phyloP scores from a whole-genome alignment of 2,888 invertebrate species.

The Andrena camellia region DNA sequence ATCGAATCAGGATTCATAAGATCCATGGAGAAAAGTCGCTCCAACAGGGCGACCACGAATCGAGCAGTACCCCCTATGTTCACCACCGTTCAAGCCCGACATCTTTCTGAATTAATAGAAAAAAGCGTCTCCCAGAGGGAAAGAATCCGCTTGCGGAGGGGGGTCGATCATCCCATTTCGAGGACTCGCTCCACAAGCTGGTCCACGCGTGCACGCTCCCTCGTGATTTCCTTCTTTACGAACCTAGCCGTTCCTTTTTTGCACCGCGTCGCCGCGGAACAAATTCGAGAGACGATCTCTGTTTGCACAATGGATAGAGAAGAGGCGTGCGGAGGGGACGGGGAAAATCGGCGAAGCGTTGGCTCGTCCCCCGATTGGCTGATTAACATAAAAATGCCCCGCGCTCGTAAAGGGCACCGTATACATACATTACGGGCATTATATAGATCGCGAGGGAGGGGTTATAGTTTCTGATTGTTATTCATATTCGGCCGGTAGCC shows the following conservation, averaged over 20 bases:
- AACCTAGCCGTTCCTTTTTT: constrained; percentile 64
- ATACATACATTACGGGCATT: constrained; percentile 68
- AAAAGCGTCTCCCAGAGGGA: constrained; percentile 20
- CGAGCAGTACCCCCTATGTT: not conserved
- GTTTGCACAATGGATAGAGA: constrained; percentile 59
- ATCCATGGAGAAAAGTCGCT: not conserved
- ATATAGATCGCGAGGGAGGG: constrained; percentile 68
- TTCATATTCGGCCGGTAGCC: constrained; percentile 75
- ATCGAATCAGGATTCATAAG: constrained; percentile 24
- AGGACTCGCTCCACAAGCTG: constrained; percentile 59
- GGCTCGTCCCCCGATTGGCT: constrained; percentile 65
- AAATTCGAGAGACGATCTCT: constrained; percentile 79
- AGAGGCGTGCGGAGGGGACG: not conserved
- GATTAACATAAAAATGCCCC: constrained; percentile 82
- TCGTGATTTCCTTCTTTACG: constrained; percentile 59
- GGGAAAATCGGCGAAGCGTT: constrained; percentile 27
- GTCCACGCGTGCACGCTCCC: constrained; percentile 64
- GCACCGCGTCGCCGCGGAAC: constrained; percentile 66
- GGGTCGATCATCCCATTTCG: constrained; percentile 61
- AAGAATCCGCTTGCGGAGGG: not conserved
- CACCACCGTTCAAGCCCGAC: constrained; percentile 1
- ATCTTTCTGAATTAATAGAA: constrained; percentile 20
- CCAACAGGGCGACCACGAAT: not conserved
- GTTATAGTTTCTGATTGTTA: constrained; percentile 82
- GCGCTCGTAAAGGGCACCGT: constrained; percentile 75